These are phyloP conservation scores for Hippocampus mohnikei DNA, from an alignment of 2,113 vertebrate species.

Conservation along the genomic window DNA sequence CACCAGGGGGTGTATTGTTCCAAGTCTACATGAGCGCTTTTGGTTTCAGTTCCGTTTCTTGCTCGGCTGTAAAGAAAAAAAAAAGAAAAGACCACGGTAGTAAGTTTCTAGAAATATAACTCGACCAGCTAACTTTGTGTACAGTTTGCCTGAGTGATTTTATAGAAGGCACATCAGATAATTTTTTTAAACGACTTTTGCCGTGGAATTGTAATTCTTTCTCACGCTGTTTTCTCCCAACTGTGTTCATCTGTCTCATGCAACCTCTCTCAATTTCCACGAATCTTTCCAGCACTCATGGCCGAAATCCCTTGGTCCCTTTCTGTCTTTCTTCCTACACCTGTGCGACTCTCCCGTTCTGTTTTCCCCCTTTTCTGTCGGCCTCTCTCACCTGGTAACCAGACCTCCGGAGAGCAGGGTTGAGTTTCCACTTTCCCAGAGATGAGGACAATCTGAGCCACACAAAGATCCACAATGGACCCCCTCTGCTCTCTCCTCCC, in stretches of 20 bases:
- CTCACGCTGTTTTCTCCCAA: conserved; percentile 24
- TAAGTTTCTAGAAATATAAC: not conserved
- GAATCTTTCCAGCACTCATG: conserved; percentile 35
- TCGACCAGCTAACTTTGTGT: conserved; percentile 4
- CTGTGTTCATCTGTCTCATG: conserved; percentile 26
- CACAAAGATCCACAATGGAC: conserved; percentile 70
- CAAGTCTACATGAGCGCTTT: not conserved
- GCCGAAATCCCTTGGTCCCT: conserved; percentile 42
- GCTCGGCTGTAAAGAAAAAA: not conserved
- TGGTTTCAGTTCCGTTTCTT: conserved; percentile 6
- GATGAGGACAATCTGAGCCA: conserved; percentile 73
- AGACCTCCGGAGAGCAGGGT: conserved; percentile 73
- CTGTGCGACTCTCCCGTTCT: conserved; percentile 48
- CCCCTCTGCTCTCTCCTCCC: conserved; percentile 62
- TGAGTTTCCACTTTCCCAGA: conserved; percentile 79
- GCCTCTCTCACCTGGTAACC: conserved; percentile 75
- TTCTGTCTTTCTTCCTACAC: conserved; percentile 59
- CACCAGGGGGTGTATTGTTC: conserved; percentile 45
- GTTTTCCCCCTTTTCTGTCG: conserved; percentile 59
- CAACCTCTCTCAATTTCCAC: conserved; percentile 31
- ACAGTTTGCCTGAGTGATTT: not conserved
- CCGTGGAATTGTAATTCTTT: conserved; percentile 39
- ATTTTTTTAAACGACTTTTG: not conserved
- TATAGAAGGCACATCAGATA: not conserved
- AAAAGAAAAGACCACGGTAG: conserved; percentile 1